A percentile compares a stretch with the other conserved stretches of the same genome.
Conservation (phyloP, 2,113 vertebrate genomes). For the Barnardius zonarius region DNA sequence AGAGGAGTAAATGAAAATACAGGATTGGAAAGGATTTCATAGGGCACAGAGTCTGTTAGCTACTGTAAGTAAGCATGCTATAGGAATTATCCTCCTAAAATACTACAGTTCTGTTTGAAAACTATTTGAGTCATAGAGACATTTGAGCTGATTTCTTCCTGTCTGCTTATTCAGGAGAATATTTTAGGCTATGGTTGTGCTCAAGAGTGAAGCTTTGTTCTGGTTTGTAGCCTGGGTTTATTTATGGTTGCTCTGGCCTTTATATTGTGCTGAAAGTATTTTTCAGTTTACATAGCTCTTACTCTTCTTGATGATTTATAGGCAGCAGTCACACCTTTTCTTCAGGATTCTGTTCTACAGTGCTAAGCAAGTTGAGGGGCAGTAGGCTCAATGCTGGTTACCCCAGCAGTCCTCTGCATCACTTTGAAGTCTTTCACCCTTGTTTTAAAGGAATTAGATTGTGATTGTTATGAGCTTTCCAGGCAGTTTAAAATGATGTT, state of each 20-base stretch:
- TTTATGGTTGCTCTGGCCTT: background rate
- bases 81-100: background rate
- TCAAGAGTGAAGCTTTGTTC: background rate
- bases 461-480: background rate
- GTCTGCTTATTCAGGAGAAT: background rate
- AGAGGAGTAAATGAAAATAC: background rate
- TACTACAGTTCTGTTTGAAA: background rate
- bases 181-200: background rate
- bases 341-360: background rate
- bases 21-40: background rate
- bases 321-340: background rate
- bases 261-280: background rate
- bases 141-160: background rate
- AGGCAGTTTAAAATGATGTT: background rate
- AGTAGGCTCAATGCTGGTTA: background rate
- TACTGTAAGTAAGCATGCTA: rapidly evolving
- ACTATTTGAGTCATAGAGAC: background rate
- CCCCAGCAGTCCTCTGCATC: background rate
- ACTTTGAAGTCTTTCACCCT: background rate
- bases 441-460: background rate
- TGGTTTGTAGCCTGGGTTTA: background rate
- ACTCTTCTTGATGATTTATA: background rate
- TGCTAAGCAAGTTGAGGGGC: background rate
- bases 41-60: background rate
- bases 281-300: background rate